Conservation (phyloP, 1,140 invertebrate species). For the Coboldia fuscipes region DNA sequence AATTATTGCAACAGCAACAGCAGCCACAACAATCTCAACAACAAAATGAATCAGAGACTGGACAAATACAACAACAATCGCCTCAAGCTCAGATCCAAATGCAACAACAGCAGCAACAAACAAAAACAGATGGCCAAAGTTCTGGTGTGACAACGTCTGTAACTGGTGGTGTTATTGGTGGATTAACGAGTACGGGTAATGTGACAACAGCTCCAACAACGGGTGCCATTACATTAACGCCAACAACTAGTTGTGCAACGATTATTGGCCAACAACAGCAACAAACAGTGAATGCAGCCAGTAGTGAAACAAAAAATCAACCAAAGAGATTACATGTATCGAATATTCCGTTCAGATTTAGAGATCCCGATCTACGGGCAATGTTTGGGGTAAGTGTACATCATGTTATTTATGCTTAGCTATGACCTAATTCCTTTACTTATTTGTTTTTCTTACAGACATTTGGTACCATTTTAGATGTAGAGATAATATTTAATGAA, state of each 20-base stretch:
- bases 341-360: conserved; percentile 97
- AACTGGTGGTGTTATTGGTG: too few species aligned
- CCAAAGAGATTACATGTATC: conserved; percentile 85
- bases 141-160: too few species aligned
- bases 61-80: background rate
- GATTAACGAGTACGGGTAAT: too few species aligned
- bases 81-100: background rate
- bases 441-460: conserved; percentile 64
- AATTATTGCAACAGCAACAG: background rate
- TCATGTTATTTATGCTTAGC: conserved; percentile 9
- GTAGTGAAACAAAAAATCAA: conserved; percentile 29
- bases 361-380: conserved; percentile 89
- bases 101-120: background rate
- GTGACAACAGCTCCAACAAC: too few species aligned
- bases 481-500: conserved; percentile 99
- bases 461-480: conserved; percentile 95
- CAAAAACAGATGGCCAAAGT: too few species aligned
- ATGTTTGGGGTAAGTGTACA: conserved; percentile 84
- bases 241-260: too few species aligned
- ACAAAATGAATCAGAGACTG: background rate
- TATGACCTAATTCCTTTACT: conserved; percentile 6
- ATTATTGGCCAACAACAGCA: too few species aligned
- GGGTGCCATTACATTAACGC: too few species aligned
- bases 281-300: background rate
- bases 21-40: background rate